Base-by-base conservation (phyloP, 2,113 vertebrate genomes). In the Trinectes maculatus region DNA sequence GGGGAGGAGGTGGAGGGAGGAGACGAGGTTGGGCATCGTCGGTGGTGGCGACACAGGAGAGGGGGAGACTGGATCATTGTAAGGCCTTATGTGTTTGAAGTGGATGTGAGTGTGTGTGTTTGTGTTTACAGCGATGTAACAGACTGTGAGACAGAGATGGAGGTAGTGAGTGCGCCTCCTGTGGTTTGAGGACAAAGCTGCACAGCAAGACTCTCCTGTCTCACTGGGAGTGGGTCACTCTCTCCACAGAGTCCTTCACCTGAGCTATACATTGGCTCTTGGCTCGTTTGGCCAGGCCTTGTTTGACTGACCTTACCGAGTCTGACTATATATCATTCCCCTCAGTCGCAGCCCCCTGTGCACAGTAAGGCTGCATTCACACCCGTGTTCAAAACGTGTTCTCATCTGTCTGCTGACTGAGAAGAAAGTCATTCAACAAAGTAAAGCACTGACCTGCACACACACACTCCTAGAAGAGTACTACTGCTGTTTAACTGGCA, bases 21-120 rank as follows among this genome's bases (percentile, higher is more conserved):
- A 34, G 58, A 72, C 31, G 52, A 83, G 79, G 59, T 54, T 42
- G 74, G 71, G 57, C 63, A 82, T 69, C 21, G 18, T 64, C 69
- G 39, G 53, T 19, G 79, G 62, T 64, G 42, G 64, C 1, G 8
- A 53, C 53, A 44, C 22, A 22, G 9, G 53, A 62, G 49, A 52
- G 28, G 26, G 51, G 60, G 53, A 4, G 61, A 31, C 26, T 25
- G 37, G 44, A 81, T 83, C 55, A 58, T 71, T 60, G 62, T 60
- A 6, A 58, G 67, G 46, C 66, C 54, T 24, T 0, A 22, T 28
- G 62, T 48, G 60, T 77, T 83, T 79, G 65, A 86, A 84, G 67
- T 68, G 13, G 36, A 24, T 29, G 34, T 53, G 37, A 33, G 25
- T 56, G 70, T 63, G 26, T 57, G 52, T 51, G 53, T 36, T 24